A percentile compares a stretch with the other conserved stretches of the same genome.
phyloP scores from a whole-genome alignment of 2,797 vertebrate species.

The Chiropotes sagulatus region DNA sequence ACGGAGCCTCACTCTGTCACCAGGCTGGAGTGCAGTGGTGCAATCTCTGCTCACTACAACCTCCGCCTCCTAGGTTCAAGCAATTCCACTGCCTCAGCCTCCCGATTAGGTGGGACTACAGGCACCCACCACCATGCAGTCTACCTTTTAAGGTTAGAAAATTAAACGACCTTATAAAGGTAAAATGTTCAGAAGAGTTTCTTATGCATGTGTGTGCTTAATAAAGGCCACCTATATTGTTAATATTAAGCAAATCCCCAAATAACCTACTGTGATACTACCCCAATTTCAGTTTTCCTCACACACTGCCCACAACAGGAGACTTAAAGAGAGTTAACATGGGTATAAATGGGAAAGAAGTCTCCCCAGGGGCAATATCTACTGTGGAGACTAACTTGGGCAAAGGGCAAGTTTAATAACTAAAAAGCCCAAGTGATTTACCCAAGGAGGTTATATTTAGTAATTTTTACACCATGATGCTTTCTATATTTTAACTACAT shows the following conservation, averaged over 20 bases:
- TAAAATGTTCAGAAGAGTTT: background rate
- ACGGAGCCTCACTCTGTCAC: too few species aligned
- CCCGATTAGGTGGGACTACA: too few species aligned
- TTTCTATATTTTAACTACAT: background rate
- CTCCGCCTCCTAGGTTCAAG: too few species aligned
- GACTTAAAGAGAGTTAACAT: background rate
- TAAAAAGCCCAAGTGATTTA: background rate
- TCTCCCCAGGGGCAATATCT: background rate
- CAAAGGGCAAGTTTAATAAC: background rate
- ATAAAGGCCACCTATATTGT: background rate
- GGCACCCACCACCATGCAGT: too few species aligned
- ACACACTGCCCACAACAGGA: fast-evolving
- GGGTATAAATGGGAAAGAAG: background rate
- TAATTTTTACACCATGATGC: background rate
- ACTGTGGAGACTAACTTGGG: background rate
- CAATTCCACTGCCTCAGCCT: too few species aligned
- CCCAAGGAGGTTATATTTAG: background rate
- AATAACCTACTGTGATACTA: background rate
- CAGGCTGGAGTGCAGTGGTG: too few species aligned
- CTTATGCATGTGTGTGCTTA: background rate
- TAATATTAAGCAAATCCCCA: background rate
- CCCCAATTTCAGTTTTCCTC: background rate
- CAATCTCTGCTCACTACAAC: too few species aligned
- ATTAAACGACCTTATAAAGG: background rate
- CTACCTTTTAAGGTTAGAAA: background rate